Conservation (phyloP, 2,113 vertebrate species). For the Garra rufa region DNA sequence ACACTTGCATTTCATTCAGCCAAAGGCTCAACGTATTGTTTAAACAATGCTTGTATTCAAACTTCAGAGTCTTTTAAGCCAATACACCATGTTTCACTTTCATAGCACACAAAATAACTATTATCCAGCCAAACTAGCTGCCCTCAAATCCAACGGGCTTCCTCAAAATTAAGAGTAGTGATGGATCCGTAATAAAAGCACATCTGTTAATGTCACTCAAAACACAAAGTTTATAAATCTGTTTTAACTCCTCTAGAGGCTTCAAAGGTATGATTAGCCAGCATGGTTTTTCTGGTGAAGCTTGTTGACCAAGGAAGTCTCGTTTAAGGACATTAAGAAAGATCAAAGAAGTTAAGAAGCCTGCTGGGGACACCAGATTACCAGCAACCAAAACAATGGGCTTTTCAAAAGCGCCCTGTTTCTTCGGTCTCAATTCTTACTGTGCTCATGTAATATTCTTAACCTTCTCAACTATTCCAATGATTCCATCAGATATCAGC, state of each 20-base stretch:
- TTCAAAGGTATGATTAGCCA: background rate
- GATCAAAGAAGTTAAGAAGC: background rate
- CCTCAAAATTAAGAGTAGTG: background rate
- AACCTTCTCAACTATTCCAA: no score
- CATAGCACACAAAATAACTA: background rate
- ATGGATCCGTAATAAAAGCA: background rate
- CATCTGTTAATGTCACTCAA: conserved; percentile 11
- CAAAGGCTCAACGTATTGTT: background rate
- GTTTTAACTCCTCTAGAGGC: background rate
- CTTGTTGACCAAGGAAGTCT: background rate
- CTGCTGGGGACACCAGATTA: background rate
- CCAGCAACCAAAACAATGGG: background rate
- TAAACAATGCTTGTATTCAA: background rate
- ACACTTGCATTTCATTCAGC: background rate
- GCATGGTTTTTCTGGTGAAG: background rate
- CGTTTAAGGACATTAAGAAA: background rate
- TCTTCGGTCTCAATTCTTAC: background rate
- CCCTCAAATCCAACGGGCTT: background rate
- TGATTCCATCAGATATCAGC: conserved; percentile 54
- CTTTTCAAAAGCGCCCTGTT: background rate
- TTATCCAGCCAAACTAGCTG: background rate
- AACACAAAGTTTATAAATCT: background rate
- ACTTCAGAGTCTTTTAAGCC: background rate
- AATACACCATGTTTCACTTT: background rate
- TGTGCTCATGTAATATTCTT: conserved; percentile 67